Conservation (phyloP, 2,113 vertebrate species). For the Trinectes maculatus region DNA sequence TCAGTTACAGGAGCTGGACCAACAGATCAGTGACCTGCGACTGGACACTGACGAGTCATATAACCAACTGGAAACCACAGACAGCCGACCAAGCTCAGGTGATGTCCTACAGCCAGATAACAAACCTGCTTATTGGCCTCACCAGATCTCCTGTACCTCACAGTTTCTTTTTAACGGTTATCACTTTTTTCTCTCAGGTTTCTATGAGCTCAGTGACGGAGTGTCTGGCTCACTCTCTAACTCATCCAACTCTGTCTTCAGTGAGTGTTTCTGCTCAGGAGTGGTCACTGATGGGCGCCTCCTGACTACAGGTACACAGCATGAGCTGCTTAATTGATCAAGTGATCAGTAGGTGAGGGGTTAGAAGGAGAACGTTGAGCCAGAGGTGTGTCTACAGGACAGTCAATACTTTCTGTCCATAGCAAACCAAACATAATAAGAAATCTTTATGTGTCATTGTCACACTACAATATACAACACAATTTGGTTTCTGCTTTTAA, state of each 20-base stretch:
- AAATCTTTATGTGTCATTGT: too few relatives aligned
- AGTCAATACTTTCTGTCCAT: too few relatives aligned
- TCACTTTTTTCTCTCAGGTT: conserved; percentile 82
- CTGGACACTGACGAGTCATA: conserved; percentile 87
- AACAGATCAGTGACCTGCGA: conserved; percentile 91
- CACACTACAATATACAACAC: too few relatives aligned
- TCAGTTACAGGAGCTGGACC: conserved; percentile 93
- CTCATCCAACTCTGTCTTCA: conserved; percentile 97
- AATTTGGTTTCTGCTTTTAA: too few relatives aligned
- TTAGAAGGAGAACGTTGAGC: too few relatives aligned
- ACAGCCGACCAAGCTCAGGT: conserved; percentile 96
- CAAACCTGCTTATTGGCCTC: too few relatives aligned
- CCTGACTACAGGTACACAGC: conserved; percentile 26
- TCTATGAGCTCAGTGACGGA: conserved; percentile 95
- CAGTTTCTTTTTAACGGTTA: background rate
- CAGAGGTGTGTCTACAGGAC: too few relatives aligned
- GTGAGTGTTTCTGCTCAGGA: conserved; percentile 78
- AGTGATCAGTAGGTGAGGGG: background rate
- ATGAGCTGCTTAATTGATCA: background rate
- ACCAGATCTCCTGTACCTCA: too few relatives aligned
- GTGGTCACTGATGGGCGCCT: conserved; percentile 27
- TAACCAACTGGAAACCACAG: conserved; percentile 88
- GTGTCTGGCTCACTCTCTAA: conserved; percentile 94
- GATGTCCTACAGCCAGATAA: too few relatives aligned
- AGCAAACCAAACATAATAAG: too few relatives aligned